Conservation (phyloP, 2,888 invertebrate genomes). For the Drosophila prolongata region DNA sequence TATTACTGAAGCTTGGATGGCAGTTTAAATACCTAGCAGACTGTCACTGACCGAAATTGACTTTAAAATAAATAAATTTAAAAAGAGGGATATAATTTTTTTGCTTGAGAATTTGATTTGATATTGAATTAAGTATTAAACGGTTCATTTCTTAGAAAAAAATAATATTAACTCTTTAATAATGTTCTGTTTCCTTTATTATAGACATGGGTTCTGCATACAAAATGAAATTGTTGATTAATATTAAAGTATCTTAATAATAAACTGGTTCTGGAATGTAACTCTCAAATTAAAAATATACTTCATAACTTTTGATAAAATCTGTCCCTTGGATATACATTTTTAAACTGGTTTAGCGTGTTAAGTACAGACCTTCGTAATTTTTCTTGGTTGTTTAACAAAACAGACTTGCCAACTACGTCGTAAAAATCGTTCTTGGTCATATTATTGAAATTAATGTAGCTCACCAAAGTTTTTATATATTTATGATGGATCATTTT, state of each 20-base stretch:
- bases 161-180: too few species aligned
- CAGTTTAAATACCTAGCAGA: neutral
- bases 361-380: constrained; percentile 5
- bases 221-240: neutral
- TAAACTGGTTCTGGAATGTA: neutral
- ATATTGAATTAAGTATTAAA: too few species aligned
- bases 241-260: neutral
- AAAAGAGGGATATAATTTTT: too few species aligned
- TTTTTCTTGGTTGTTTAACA: constrained; percentile 7
- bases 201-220: neutral
- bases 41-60: neutral
- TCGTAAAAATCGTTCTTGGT: neutral
- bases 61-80: too few species aligned
- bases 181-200: neutral
- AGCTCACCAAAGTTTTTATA: neutral
- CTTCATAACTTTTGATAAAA: neutral
- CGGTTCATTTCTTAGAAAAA: too few species aligned
- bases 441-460: constrained; percentile 1
- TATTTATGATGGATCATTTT: neutral
- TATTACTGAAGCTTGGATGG: neutral
- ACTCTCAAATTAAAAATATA: neutral
- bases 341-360: neutral
- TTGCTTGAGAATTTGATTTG: too few species aligned
- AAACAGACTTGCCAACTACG: neutral
- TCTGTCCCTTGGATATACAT: too few species aligned